A percentile compares a stretch with the other conserved stretches of the same genome.
Evolutionary conservation across 2,888 invertebrate genomes (phyloP).

Genomic region (Drosophila koepferae): DNA sequence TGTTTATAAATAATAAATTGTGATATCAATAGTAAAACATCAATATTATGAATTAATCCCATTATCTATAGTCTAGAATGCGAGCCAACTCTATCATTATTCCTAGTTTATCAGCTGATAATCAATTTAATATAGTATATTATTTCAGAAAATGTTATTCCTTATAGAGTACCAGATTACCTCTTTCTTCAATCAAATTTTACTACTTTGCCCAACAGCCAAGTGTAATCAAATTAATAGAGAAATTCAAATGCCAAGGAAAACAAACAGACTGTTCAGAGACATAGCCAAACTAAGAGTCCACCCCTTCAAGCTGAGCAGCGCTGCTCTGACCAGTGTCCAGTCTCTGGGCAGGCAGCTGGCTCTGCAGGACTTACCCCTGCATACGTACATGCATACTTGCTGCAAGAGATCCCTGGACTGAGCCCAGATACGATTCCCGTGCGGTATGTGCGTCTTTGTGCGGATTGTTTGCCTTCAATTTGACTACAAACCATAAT

Average conservation of each 20-base stretch:
- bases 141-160: neutral
- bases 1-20: neutral
- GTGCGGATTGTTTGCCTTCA: conserved; percentile 80
- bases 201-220: conserved; percentile 1
- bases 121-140: too few species aligned
- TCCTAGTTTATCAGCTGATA: neutral
- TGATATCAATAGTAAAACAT: too few species aligned
- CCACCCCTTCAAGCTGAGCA: conserved; percentile 7
- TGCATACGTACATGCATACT: neutral
- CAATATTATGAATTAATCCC: too few species aligned
- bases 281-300: conserved; percentile 19
- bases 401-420: conserved; percentile 2
- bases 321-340: conserved; percentile 45
- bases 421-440: conserved; percentile 22
- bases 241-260: conserved; percentile 48
- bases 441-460: conserved; percentile 39
- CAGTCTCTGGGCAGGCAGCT: conserved; percentile 52
- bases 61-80: too few species aligned
- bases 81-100: neutral
- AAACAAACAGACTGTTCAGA: conserved; percentile 55
- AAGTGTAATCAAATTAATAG: conserved; percentile 69
- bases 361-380: conserved; percentile 41
- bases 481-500: conserved; percentile 85
- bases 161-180: neutral
- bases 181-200: conserved; percentile 9